These are phyloP conservation scores for Hirtodrosophila cameraria DNA, from an alignment of 2,888 invertebrate genomes.

Conservation along the genomic window DNA sequence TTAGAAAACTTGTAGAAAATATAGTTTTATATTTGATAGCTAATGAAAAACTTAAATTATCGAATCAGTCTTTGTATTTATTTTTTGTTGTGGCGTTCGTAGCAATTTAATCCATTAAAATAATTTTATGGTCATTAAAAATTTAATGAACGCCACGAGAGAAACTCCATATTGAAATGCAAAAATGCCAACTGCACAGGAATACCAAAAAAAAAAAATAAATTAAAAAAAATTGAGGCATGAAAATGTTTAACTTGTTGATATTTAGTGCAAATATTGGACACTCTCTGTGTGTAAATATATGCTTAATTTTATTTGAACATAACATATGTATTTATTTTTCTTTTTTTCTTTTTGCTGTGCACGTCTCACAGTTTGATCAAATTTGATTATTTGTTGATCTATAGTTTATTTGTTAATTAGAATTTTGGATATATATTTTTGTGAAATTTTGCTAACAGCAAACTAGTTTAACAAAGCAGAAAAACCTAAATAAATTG, in stretches of 20 bases:
- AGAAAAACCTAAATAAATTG: too few species aligned
- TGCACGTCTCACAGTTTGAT: conserved; percentile 29
- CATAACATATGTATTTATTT: too few species aligned
- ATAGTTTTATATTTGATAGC: too few species aligned
- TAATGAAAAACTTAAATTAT: too few species aligned
- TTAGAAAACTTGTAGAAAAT: too few species aligned
- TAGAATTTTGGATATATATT: not conserved
- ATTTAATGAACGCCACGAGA: conserved; percentile 44
- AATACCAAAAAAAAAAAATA: not conserved
- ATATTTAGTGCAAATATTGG: conserved; percentile 55
- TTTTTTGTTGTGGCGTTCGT: conserved; percentile 16
- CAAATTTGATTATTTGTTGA: conserved; percentile 30
- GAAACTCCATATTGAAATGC: conserved; percentile 18
- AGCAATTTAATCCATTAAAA: conserved; percentile 39
- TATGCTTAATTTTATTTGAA: conserved; percentile 38
- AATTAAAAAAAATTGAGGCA: not conserved
- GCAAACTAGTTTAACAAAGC: too few species aligned
- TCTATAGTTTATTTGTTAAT: conserved; percentile 28
- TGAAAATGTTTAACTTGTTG: conserved; percentile 59
- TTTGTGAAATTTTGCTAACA: too few species aligned
- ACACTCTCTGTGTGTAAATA: conserved; percentile 12
- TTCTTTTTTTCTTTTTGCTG: conserved; percentile 8
- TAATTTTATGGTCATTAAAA: conserved; percentile 48
- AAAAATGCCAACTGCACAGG: not conserved
- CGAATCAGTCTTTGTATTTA: too few species aligned